These are phyloP conservation scores for Eonycteris spelaea DNA, from an alignment of 2,113 vertebrate genomes.

Conservation along the genomic window DNA sequence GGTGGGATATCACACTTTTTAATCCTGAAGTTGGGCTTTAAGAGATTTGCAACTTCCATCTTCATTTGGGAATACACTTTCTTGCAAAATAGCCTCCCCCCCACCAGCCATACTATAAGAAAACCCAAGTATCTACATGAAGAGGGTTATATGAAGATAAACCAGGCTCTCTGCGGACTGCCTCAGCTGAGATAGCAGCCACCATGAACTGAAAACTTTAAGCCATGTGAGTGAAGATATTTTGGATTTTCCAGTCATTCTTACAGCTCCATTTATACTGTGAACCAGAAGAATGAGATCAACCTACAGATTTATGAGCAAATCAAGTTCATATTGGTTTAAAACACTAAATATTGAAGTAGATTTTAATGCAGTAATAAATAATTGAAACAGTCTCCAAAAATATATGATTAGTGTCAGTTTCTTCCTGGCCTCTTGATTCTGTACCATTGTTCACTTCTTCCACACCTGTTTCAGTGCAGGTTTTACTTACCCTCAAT, in stretches of 20 bases:
- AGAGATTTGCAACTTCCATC: not conserved
- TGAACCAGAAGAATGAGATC: not conserved
- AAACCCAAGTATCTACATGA: not conserved
- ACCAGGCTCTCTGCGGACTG: not conserved
- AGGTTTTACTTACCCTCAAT: not conserved
- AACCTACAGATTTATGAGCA: not conserved
- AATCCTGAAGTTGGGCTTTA: not conserved
- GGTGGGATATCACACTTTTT: not conserved
- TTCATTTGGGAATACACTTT: not conserved
- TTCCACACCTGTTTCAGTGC: not conserved
- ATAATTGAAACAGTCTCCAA: not conserved
- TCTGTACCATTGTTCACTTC: not conserved
- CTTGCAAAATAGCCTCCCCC: not conserved
- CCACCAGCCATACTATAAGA: not conserved
- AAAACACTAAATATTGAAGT: not conserved
- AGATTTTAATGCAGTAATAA: not conserved
- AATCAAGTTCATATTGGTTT: not conserved
- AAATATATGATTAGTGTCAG: not conserved
- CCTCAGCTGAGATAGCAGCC: not conserved
- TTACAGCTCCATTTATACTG: not conserved
- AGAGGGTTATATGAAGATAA: not conserved
- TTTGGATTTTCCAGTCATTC: not conserved
- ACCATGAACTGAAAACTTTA: not conserved
- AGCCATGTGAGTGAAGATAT: not conserved
- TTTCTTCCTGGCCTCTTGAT: not conserved